Percentiles rank a stretch among this genome's conserved stretches.
Evolutionary conservation across 2,113 vertebrate genomes (phyloP).

Genomic region (Xiphophorus maculatus): DNA sequence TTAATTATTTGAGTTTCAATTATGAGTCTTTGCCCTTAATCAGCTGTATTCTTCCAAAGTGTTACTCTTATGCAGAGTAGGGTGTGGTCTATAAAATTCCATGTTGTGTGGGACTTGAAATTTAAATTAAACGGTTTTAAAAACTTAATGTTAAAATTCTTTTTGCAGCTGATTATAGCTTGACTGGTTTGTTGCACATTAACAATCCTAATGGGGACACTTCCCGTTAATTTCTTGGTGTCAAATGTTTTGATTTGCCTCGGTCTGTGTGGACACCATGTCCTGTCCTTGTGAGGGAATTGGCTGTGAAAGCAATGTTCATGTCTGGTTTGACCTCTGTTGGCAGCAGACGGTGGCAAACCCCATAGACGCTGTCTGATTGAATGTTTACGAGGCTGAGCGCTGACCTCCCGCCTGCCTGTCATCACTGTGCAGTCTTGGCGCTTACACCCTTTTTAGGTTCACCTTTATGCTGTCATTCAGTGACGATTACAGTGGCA

Average conservation of each 20-base stretch:
- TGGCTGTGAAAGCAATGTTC: constrained; percentile 32
- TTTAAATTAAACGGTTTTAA: no score
- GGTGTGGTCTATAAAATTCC: no score
- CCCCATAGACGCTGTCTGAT: constrained; percentile 39
- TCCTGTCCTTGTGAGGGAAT: constrained; percentile 43
- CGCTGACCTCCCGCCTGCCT: constrained; percentile 37
- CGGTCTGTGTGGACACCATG: constrained; percentile 21
- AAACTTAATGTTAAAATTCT: neutral
- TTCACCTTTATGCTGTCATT: constrained; percentile 36
- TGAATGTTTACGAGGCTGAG: constrained; percentile 24
- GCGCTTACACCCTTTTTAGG: constrained; percentile 10
- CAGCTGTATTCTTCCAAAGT: no score
- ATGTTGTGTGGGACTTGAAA: no score
- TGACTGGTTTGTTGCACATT: neutral
- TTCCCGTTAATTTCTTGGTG: neutral
- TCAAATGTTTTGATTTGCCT: neutral
- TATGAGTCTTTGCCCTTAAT: no score
- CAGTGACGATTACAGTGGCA: constrained; percentile 12
- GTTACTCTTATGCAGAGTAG: no score
- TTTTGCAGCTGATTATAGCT: neutral
- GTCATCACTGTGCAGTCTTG: constrained; percentile 23
- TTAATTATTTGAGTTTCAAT: no score
- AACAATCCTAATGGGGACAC: neutral
- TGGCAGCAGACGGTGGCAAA: neutral
- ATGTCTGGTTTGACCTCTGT: constrained; percentile 55